Evolutionary conservation across 2,888 invertebrate genomes (phyloP).

Genomic region (Clitarchus hookeri): DNA sequence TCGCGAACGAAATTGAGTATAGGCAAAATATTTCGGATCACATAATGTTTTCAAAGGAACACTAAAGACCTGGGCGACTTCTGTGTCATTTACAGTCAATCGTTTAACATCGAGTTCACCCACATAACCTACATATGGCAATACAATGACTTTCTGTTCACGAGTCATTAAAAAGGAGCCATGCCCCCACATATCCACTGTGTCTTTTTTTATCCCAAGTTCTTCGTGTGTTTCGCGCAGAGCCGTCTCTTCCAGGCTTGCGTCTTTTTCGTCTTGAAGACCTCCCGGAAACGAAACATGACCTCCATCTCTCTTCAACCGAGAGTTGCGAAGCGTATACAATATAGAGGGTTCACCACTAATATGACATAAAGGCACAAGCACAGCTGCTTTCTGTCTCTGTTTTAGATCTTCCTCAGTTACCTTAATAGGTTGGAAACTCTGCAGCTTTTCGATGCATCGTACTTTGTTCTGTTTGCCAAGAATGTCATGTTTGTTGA

Average conservation of each 20-base stretch:
- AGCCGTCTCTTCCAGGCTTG: conserved; percentile 70
- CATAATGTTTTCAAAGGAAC: conserved; percentile 69
- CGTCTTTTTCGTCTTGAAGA: conserved; percentile 66
- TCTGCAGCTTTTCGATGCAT: conserved; percentile 50
- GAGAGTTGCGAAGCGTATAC: conserved; percentile 77
- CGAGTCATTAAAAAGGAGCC: conserved; percentile 59
- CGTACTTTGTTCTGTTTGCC: conserved; percentile 39
- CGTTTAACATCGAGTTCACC: conserved; percentile 58
- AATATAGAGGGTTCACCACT: conserved; percentile 72
- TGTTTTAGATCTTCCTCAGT: conserved; percentile 37
- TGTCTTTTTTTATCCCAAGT: conserved; percentile 67
- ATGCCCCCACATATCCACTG: conserved; percentile 72
- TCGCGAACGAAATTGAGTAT: conserved; percentile 69
- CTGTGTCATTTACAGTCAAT: conserved; percentile 66
- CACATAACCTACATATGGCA: conserved; percentile 74
- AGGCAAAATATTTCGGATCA: conserved; percentile 61
- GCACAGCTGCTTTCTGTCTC: conserved; percentile 68
- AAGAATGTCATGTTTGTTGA: conserved; percentile 11
- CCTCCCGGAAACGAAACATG: conserved; percentile 89
- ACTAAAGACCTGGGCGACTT: conserved; percentile 78
- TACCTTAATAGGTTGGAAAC: conserved; percentile 37
- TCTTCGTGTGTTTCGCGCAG: conserved; percentile 86
- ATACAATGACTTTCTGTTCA: conserved; percentile 62
- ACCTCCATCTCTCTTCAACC: conserved; percentile 71
- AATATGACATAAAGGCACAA: conserved; percentile 78